Evolutionary conservation across 2,797 vertebrate genomes (phyloP).

Genomic region (Macropodus opercularis): DNA sequence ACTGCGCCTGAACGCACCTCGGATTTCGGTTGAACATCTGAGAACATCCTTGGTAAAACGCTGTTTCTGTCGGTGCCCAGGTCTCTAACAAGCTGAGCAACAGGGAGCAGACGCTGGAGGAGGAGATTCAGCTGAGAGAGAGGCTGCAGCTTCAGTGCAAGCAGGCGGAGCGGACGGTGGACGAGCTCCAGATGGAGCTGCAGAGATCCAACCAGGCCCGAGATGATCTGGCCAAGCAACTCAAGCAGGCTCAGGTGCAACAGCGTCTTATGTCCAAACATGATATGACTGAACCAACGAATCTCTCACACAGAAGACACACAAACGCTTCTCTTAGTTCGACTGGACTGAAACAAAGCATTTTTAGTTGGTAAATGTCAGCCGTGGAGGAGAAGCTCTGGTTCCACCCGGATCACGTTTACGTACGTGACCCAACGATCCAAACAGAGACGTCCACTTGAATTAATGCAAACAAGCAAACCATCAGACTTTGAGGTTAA

Average conservation of each 20-base stretch:
- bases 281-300: too few species aligned
- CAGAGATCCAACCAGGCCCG: conserved; percentile 72
- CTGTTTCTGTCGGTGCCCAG: conserved; percentile 52
- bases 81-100: conserved; percentile 80
- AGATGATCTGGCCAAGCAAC: conserved; percentile 80
- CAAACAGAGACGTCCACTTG: conserved; percentile 54
- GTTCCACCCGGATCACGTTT: too few species aligned
- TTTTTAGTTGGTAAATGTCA: too few species aligned
- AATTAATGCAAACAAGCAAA: conserved; percentile 54
- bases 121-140: conserved; percentile 85
- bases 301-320: too few species aligned
- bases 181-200: conserved; percentile 82
- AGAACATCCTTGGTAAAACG: too few species aligned
- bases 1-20: too few species aligned
- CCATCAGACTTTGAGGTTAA: conserved; percentile 62
- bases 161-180: conserved; percentile 81
- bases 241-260: conserved; percentile 79
- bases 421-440: conserved; percentile 31
- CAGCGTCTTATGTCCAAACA: too few species aligned
- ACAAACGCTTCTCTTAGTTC: too few species aligned
- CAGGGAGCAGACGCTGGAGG: conserved; percentile 79
- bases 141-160: conserved; percentile 81
- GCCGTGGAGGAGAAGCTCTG: too few species aligned
- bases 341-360: too few species aligned
- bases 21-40: too few species aligned